These are phyloP conservation scores for Neomonachus schauinslandi DNA, from an alignment of 2,113 vertebrate genomes.

Conservation along the genomic window DNA sequence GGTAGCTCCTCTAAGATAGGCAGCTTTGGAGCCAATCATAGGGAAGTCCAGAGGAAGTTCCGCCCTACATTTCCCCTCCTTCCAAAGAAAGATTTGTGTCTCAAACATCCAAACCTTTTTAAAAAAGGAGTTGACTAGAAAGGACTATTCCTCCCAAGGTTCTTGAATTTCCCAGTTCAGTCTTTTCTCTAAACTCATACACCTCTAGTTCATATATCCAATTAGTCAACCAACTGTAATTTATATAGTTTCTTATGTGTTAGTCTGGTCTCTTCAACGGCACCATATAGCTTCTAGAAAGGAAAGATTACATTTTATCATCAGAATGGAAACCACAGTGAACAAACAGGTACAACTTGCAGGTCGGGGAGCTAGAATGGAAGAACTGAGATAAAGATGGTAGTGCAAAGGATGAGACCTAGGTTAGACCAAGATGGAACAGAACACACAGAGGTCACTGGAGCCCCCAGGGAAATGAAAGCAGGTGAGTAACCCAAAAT, in stretches of 20 bases:
- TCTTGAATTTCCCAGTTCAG: constrained; percentile 5
- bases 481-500: background rate
- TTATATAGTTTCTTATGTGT: background rate
- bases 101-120: background rate
- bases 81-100: background rate
- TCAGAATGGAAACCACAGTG: background rate
- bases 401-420: background rate
- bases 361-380: background rate
- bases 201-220: background rate
- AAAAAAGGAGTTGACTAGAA: background rate
- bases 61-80: background rate
- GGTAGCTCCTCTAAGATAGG: background rate
- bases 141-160: background rate
- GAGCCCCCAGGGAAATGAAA: background rate
- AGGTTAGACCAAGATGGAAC: background rate
- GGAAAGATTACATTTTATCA: background rate
- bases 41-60: constrained; percentile 53
- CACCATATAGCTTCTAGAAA: background rate
- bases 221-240: background rate
- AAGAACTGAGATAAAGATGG: background rate
- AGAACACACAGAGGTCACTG: background rate
- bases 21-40: constrained; percentile 62
- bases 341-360: background rate
- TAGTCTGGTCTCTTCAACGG: background rate
- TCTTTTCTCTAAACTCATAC: background rate